These are phyloP conservation scores for Loxodonta africana DNA, from an alignment of 2,113 vertebrate species.

Conservation along the genomic window DNA sequence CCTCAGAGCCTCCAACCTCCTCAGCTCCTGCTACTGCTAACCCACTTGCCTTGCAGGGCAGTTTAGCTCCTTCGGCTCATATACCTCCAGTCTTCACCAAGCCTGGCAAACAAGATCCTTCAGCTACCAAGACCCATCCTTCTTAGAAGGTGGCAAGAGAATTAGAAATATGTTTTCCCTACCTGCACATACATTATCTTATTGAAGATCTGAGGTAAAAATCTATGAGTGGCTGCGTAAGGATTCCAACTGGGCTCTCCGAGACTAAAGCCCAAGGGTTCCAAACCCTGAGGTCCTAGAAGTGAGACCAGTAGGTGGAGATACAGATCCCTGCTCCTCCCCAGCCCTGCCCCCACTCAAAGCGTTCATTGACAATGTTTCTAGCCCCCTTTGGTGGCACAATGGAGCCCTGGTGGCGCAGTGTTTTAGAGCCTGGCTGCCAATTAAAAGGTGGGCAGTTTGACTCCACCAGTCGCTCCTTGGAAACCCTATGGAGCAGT, in stretches of 20 bases:
- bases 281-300: not conserved
- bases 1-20: not conserved
- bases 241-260: not conserved
- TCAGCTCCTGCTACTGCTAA: too few relatives aligned
- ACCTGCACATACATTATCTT: not conserved
- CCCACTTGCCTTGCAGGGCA: not conserved
- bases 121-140: not conserved
- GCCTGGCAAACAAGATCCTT: not conserved
- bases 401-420: not conserved
- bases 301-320: not conserved
- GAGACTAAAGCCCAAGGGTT: not conserved
- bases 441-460: not conserved
- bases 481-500: too few relatives aligned
- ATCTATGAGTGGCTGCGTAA: not conserved
- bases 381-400: not conserved
- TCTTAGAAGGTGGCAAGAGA: not conserved
- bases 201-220: not conserved
- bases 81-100: rapidly evolving
- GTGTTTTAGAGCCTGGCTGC: not conserved
- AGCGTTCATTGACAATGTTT: rapidly evolving
- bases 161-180: not conserved
- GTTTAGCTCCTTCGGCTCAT: not conserved
- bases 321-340: too few relatives aligned
- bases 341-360: not conserved
- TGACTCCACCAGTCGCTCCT: too few relatives aligned